Conservation (phyloP, 1,140 invertebrate species). For the Euwallacea fornicatus region DNA sequence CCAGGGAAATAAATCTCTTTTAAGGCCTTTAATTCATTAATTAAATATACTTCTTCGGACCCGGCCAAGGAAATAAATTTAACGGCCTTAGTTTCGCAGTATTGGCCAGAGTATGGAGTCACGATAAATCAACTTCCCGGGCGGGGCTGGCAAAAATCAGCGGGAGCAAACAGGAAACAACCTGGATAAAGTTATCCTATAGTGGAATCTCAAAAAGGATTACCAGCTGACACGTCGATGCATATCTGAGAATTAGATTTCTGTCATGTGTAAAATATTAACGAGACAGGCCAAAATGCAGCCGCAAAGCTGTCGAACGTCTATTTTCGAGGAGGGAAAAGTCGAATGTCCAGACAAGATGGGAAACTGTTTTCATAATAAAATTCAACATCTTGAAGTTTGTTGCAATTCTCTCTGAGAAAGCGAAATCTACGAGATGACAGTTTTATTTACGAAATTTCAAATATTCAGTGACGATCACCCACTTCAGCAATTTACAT, state of each 20-base stretch:
- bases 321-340: slow-evolving; percentile 10
- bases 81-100: not conserved
- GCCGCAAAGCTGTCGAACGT: slow-evolving; percentile 19
- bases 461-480: no score
- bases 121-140: not conserved
- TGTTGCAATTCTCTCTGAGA: no score
- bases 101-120: not conserved
- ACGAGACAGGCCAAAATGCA: slow-evolving; percentile 15
- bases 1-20: slow-evolving; percentile 22
- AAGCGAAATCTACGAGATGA: no score
- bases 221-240: slow-evolving; percentile 13
- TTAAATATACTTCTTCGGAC: slow-evolving; percentile 24
- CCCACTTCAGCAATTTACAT: no score
- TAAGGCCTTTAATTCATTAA: slow-evolving; percentile 28
- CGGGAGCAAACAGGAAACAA: not conserved
- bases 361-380: not conserved
- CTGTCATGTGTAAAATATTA: slow-evolving; percentile 24
- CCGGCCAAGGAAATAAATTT: slow-evolving; percentile 19
- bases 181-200: slow-evolving; percentile 13
- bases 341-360: not conserved
- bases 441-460: no score
- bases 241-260: slow-evolving; percentile 21
- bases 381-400: not conserved
- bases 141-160: not conserved
- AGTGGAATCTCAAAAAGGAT: slow-evolving; percentile 8